A percentile compares a stretch with the other conserved stretches of the same genome.
Conservation (phyloP, 2,888 invertebrate genomes). For the Keiferia lycopersicella region DNA sequence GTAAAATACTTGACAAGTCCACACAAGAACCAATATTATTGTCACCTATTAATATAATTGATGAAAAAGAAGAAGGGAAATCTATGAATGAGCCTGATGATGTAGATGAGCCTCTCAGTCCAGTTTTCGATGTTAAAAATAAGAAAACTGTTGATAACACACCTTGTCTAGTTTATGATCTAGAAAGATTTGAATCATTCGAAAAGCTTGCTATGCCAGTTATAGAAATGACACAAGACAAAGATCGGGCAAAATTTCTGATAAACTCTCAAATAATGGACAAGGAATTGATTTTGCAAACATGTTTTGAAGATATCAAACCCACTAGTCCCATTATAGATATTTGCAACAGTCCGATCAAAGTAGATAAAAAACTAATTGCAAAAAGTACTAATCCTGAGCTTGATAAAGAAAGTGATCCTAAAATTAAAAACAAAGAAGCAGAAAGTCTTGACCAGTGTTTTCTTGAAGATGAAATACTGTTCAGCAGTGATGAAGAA, state of each 20-base stretch:
- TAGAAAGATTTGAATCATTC: conserved; percentile 66
- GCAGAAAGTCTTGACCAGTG: conserved; percentile 29
- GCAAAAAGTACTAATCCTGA: not conserved
- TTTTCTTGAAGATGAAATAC: conserved; percentile 57
- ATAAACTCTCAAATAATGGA: conserved; percentile 63
- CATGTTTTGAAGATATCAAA: conserved; percentile 29
- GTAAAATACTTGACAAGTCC: conserved; percentile 20
- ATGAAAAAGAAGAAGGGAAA: too few species aligned
- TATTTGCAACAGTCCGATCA: not conserved
- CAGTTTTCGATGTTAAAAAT: conserved; percentile 47
- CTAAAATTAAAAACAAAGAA: conserved; percentile 15
- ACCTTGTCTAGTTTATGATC: conserved; percentile 50
- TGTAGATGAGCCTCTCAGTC: conserved; percentile 42
- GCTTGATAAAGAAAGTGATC: not conserved
- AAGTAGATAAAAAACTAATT: conserved; percentile 3
- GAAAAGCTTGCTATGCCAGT: conserved; percentile 57
- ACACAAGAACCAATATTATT: conserved; percentile 13
- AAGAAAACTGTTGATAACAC: conserved; percentile 28
- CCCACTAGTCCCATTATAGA: conserved; percentile 18
- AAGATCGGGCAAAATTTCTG: conserved; percentile 49
- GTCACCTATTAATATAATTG: too few species aligned
- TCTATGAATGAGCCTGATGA: not conserved
- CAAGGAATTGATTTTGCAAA: conserved; percentile 48
- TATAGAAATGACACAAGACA: conserved; percentile 46
- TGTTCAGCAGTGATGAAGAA: conserved; percentile 74